Conservation (phyloP, 2,797 vertebrate species). For the Sebastes alutus region DNA sequence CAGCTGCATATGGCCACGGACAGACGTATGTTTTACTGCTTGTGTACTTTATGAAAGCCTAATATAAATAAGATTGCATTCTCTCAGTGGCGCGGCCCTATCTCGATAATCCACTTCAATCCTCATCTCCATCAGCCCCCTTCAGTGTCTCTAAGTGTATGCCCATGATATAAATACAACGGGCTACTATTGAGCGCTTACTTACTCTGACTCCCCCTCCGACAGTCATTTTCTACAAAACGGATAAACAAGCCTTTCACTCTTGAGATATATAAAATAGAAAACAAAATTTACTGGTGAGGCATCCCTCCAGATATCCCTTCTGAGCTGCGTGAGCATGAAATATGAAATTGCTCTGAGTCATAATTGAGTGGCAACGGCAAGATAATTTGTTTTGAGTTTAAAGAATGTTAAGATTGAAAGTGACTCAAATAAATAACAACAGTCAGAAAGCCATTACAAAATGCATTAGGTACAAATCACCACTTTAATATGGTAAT, state of each 20-base stretch:
- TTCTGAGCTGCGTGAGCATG: conserved; percentile 32
- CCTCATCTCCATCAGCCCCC: conserved; percentile 56
- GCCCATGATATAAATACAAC: conserved; percentile 48
- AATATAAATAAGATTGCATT: conserved; percentile 55
- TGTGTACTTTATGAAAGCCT: conserved; percentile 39
- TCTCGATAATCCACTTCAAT: conserved; percentile 69
- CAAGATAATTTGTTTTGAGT: conserved; percentile 47
- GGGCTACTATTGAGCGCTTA: conserved; percentile 31
- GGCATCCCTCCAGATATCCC: conserved; percentile 22
- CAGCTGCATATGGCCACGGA: conserved; percentile 38
- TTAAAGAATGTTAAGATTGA: conserved; percentile 10
- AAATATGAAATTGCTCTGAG: conserved; percentile 52
- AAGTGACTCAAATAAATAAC: conserved; percentile 42
- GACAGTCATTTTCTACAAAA: conserved; percentile 41
- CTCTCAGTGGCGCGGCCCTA: conserved; percentile 41
- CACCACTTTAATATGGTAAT: conserved; percentile 17
- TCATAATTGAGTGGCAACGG: conserved; percentile 48
- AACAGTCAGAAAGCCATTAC: conserved; percentile 27
- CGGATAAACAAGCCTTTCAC: conserved; percentile 54
- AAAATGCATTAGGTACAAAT: conserved; percentile 35
- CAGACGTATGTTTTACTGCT: conserved; percentile 35
- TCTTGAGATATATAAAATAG: conserved; percentile 39
- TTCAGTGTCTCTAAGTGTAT: conserved; percentile 45
- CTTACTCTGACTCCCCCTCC: conserved; percentile 15
- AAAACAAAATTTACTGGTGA: conserved; percentile 41